These are phyloP conservation scores for Ceyx erithaca DNA, from an alignment of 2,797 vertebrate species.

Conservation along the genomic window DNA sequence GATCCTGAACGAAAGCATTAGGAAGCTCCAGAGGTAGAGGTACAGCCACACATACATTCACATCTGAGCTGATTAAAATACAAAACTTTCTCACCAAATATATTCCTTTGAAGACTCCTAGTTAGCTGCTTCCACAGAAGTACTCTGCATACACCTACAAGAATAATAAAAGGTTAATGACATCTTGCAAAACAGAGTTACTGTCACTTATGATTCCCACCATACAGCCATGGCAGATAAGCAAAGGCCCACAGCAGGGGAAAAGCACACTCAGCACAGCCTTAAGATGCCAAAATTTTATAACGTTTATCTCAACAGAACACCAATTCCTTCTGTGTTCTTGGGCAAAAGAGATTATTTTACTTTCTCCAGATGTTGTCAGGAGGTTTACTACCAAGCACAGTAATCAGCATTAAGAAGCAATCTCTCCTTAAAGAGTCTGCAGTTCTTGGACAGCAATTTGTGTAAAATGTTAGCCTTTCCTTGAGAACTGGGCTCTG, in stretches of 20 bases:
- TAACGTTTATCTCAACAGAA: background rate
- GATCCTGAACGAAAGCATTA: fast-evolving
- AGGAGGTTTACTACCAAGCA: background rate
- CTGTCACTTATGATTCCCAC: background rate
- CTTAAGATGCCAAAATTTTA: background rate
- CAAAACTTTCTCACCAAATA: conserved; percentile 50
- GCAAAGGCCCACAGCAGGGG: fast-evolving
- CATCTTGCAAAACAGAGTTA: background rate
- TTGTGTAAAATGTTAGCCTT: background rate
- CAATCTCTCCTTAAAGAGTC: background rate
- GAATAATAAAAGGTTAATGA: background rate
- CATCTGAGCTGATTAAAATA: background rate
- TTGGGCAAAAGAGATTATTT: background rate
- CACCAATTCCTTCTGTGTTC: background rate
- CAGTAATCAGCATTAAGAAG: background rate
- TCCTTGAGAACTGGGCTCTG: background rate
- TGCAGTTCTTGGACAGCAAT: background rate
- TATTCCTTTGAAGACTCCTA: background rate
- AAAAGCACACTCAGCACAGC: background rate
- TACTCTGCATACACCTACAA: background rate
- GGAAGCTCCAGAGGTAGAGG: background rate
- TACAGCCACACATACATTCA: background rate
- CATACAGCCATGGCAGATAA: too few species aligned
- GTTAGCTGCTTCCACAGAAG: background rate
- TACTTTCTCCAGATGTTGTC: background rate